Base-by-base conservation (phyloP, 2,113 vertebrate species). In the Sylvicapra grimmia region DNA sequence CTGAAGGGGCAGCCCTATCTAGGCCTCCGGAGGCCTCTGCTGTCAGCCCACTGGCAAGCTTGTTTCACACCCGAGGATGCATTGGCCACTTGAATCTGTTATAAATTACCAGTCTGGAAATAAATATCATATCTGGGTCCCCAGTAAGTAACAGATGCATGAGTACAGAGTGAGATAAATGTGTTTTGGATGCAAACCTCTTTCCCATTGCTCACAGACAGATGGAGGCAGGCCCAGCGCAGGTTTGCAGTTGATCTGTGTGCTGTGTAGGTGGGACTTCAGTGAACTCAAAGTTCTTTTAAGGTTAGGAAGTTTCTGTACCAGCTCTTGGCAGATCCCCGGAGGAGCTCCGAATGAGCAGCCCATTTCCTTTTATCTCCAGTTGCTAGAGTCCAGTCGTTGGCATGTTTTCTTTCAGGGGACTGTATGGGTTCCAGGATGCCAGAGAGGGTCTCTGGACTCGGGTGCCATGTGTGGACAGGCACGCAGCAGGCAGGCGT, bases 81-180 rank as follows among this genome's bases (percentile, higher is more conserved):
- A 95, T 61, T 95, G 95, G 97, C 97, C 94, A 96, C 97, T 98
- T 98, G 97, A 96, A 96, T 97, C 95, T 6, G n/a, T 97, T 97
- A 98, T 96, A 98, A 98, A 98, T 98, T 96, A 96, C 93, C 79
- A 53, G 89, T 63, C 97, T 97, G 92, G 89, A 97, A 98, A 98
- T 97, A 98, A 98, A 90, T 95, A 97, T 82, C 63, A 23, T 97
- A 97, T 97, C 97, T 95, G 89, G 95, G 97, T 94, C 94, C 96
- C 93, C 83, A 95, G 96, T 88, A 97, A 97, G 95, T 93, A 98
- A 94, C 98, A 97, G 86, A 98, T 97, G 90, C 96, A 63, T 15
- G 95, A 98, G 94, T 86, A 36, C 86, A 92, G 95, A 93, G 98
- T 97, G 97, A 98, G 98, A 98, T 98, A 93, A 97, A 72, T 96